These are phyloP conservation scores for Apodemia mormo DNA, from an alignment of 2,888 invertebrate genomes.

Conservation along the genomic window DNA sequence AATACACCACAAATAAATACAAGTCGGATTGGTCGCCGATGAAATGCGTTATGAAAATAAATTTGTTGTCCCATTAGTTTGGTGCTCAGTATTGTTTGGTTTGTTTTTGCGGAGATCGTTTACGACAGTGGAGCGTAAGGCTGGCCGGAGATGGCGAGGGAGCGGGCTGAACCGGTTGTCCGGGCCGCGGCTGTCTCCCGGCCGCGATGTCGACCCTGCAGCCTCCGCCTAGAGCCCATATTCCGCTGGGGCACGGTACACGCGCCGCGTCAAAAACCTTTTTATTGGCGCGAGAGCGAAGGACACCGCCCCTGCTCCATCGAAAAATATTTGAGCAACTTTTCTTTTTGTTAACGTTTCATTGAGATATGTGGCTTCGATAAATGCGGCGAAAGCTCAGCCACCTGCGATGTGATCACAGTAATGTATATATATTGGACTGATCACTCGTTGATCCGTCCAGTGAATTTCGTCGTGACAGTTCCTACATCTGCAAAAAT, in stretches of 20 bases:
- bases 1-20: background rate
- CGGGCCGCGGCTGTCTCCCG: constrained; percentile 24
- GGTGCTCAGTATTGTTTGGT: constrained; percentile 6
- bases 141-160: constrained; percentile 32
- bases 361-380: constrained; percentile 11
- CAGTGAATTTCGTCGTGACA: too few relatives aligned
- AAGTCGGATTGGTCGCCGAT: background rate
- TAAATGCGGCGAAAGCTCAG: constrained; percentile 2
- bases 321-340: constrained; percentile 34
- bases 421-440: background rate
- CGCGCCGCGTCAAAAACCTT: constrained; percentile 57
- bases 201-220: constrained; percentile 18
- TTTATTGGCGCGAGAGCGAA: constrained; percentile 55
- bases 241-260: background rate
- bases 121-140: constrained; percentile 17
- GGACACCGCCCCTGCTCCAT: constrained; percentile 44
- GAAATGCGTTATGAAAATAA: background rate
- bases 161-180: constrained; percentile 48
- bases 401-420: constrained; percentile 3
- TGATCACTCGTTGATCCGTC: too few relatives aligned
- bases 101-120: constrained; percentile 14
- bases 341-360: constrained; percentile 8
- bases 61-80: constrained; percentile 7
- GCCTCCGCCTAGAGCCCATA: background rate
- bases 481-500: too few relatives aligned